A percentile compares a stretch with the other conserved stretches of the same genome.
phyloP scores from a whole-genome alignment of 2,888 invertebrate species.

The Tenthredo distinguenda region DNA sequence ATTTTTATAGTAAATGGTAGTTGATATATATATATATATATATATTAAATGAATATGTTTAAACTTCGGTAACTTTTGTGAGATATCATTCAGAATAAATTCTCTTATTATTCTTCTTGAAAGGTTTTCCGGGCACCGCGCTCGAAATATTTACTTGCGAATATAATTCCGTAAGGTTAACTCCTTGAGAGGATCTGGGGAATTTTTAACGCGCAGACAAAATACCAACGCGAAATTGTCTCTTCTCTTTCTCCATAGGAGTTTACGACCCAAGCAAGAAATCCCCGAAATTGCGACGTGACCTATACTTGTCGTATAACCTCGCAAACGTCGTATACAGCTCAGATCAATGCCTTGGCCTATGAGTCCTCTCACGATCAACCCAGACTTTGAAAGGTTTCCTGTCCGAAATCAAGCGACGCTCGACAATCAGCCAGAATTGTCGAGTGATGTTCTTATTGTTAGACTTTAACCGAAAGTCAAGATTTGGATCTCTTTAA shows the following conservation, averaged over 20 bases:
- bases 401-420: slow-evolving; percentile 25
- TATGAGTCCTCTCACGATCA: slow-evolving; percentile 45
- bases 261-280: slow-evolving; percentile 33
- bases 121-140: neutral
- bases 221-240: slow-evolving; percentile 17
- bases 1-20: neutral
- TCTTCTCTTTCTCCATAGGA: neutral
- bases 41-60: neutral
- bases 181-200: neutral
- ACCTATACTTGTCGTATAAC: slow-evolving; percentile 33
- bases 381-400: slow-evolving; percentile 23
- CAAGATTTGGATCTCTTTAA: slow-evolving; percentile 12
- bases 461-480: neutral
- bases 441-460: slow-evolving; percentile 45
- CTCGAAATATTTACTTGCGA: slow-evolving; percentile 8
- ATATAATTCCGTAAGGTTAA: neutral
- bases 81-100: neutral
- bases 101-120: neutral
- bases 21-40: neutral
- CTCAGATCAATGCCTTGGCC: slow-evolving; percentile 33
- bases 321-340: slow-evolving; percentile 13
- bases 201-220: slow-evolving; percentile 1
- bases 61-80: neutral
- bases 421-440: slow-evolving; percentile 37
- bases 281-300: slow-evolving; percentile 39